phyloP scores from a whole-genome alignment of 2,797 vertebrate species.

The Eurystomus glaucurus region DNA sequence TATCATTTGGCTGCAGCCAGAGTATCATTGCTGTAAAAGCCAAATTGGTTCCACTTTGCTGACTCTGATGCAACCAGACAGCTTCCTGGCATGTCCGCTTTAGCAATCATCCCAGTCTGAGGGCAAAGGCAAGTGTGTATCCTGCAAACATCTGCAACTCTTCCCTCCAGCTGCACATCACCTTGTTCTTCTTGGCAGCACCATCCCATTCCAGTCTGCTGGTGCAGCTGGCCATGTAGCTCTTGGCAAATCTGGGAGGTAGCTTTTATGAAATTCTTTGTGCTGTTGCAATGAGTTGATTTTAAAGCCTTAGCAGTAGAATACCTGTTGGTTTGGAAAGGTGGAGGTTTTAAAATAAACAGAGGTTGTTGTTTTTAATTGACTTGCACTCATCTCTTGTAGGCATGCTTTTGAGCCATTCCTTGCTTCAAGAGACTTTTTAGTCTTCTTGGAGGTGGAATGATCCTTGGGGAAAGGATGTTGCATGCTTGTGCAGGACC shows the following conservation, averaged over 20 bases:
- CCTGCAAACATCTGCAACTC: neutral
- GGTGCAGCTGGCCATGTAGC: neutral
- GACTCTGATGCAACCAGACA: neutral
- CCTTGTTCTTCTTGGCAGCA: neutral
- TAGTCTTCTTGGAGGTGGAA: neutral
- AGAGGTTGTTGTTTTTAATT: fast-evolving
- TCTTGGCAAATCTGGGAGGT: neutral
- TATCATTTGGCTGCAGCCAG: constrained; percentile 1
- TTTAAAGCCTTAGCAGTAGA: neutral
- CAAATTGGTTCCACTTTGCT: neutral
- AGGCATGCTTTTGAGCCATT: neutral
- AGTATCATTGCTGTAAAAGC: neutral
- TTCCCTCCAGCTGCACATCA: neutral
- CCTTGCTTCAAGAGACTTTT: neutral
- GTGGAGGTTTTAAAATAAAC: neutral
- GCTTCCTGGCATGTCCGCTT: neutral
- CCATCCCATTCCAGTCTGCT: fast-evolving
- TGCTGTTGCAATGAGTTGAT: neutral
- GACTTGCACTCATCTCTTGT: neutral
- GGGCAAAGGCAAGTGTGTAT: neutral
- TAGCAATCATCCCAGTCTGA: neutral
- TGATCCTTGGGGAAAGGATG: neutral
- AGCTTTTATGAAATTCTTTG: neutral
- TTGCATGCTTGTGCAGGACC: neutral
- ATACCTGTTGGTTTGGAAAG: neutral